Base-by-base conservation (phyloP, 35 echinoderm and acorn worm genomes). In the Nesometra sesokonis region DNA sequence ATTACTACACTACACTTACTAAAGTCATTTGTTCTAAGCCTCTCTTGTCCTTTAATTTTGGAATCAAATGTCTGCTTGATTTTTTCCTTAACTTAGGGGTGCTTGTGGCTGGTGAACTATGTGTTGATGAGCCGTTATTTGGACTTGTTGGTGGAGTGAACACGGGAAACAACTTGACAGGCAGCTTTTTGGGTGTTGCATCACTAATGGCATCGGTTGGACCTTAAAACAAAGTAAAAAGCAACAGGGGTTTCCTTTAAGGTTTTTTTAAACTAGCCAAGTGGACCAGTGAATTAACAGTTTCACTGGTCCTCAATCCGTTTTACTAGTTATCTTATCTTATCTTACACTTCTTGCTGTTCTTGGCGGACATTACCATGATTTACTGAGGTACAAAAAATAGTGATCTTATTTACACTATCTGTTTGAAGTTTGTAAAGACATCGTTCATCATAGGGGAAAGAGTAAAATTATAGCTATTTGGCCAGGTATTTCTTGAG, bases 1-100 rank as follows among this genome's bases (percentile, higher is more conserved):
- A 35, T 2, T 37, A 83, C 35, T 11, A 47, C 30, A 29, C 33
- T 34, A 13, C 31, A 46, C 89, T 92, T 37, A 93, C 94, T 90
- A 98, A 38, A 35, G 89, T 91, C 84, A 94, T 91, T 36, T 98
- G 95, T 76, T 98, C 87, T 47, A 87, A 46, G 35, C 89, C 89
- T 86, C 90, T 87, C 43, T 90, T 94, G 30, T 99, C 85, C 31
- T 37, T 86, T 46, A 90, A 35, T 76, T 90, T 93, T 82, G 52
- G 8, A 94, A 92, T 76, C 84, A 78, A 33, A 79, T 77, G 9
- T 81, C 43, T 30, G 87, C 37, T 9, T 17, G 40, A 2, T 76
- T 32, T 89, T 32, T 8, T 46, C 13, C 33, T 19, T 38, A 35
- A 30, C 32, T 36, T 2, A 33, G 11, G 33, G 77, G 36, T 37